Evolutionary conservation across 2,888 invertebrate genomes (phyloP).

Genomic region (Andrena chrysosceles): DNA sequence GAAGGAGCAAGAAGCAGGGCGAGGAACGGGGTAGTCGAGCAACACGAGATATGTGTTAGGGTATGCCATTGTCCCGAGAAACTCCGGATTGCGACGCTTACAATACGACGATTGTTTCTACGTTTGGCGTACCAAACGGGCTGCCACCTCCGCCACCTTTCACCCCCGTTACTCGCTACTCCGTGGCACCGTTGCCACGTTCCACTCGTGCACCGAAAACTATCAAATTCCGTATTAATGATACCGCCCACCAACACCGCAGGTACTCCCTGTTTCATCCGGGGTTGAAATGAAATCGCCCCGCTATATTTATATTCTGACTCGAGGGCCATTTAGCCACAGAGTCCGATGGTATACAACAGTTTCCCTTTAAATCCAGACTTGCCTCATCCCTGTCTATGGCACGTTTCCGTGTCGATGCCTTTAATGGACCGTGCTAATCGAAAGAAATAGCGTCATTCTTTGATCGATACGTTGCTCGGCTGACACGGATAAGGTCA

Average conservation of each 20-base stretch:
- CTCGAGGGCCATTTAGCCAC: neutral
- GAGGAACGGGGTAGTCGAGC: slow-evolving; percentile 61
- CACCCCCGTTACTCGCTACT: slow-evolving; percentile 42
- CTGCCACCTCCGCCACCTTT: slow-evolving; percentile 70
- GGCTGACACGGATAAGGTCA: slow-evolving; percentile 39
- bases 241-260: slow-evolving; percentile 57
- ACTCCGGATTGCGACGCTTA: slow-evolving; percentile 80
- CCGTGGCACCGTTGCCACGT: slow-evolving; percentile 20
- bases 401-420: slow-evolving; percentile 11
- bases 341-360: neutral
- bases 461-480: slow-evolving; percentile 23
- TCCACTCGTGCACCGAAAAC: slow-evolving; percentile 71
- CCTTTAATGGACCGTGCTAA: slow-evolving; percentile 42
- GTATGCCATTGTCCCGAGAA: slow-evolving; percentile 78
- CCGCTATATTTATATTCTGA: neutral
- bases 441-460: slow-evolving; percentile 40
- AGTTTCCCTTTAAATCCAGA: neutral
- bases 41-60: slow-evolving; percentile 78
- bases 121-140: slow-evolving; percentile 76
- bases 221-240: slow-evolving; percentile 81
- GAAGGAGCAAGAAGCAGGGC: slow-evolving; percentile 34
- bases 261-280: neutral
- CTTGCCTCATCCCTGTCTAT: neutral
- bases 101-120: slow-evolving; percentile 83
- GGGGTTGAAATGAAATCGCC: neutral